Percentiles rank a stretch among this genome's conserved stretches.
These are phyloP conservation scores for Denticeps clupeoides DNA, from an alignment of 2,797 vertebrate genomes.

Conservation along the genomic window DNA sequence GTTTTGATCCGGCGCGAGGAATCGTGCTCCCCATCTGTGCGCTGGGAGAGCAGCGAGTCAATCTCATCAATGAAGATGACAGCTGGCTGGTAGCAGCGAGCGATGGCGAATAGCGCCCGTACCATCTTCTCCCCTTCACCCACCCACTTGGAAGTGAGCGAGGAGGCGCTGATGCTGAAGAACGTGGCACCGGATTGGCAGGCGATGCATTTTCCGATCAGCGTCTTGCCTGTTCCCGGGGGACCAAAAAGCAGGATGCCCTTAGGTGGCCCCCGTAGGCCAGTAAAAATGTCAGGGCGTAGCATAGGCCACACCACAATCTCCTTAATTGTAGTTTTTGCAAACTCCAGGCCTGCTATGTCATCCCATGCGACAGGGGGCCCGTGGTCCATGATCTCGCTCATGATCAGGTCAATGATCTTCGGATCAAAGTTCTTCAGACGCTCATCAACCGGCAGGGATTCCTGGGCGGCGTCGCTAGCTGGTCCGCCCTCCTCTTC, in stretches of 20 bases:
- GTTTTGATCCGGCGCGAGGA: constrained; percentile 94
- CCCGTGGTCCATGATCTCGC: constrained; percentile 92
- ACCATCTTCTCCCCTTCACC: constrained; percentile 98
- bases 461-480: constrained; percentile 28
- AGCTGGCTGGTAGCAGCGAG: constrained; percentile 85
- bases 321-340: constrained; percentile 92
- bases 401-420: constrained; percentile 91
- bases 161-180: constrained; percentile 96
- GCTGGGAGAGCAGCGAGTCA: constrained; percentile 86
- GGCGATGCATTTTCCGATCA: constrained; percentile 95
- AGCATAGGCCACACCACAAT: constrained; percentile 98
- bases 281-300: constrained; percentile 90
- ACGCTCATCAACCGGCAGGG: constrained; percentile 63
- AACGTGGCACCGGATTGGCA: constrained; percentile 94
- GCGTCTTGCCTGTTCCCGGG: constrained; percentile 91
- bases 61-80: constrained; percentile 98
- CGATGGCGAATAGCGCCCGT: constrained; percentile 82
- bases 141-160: constrained; percentile 95
- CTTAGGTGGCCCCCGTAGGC: constrained; percentile 87
- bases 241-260: constrained; percentile 93
- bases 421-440: constrained; percentile 90
- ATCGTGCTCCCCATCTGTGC: constrained; percentile 89
- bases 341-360: constrained; percentile 91
- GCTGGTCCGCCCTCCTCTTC: constrained; percentile 48
- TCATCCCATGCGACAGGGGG: constrained; percentile 87